phyloP scores from a whole-genome alignment of 92 coral and sea anemone genomes.

The Nematostella vectensis region DNA sequence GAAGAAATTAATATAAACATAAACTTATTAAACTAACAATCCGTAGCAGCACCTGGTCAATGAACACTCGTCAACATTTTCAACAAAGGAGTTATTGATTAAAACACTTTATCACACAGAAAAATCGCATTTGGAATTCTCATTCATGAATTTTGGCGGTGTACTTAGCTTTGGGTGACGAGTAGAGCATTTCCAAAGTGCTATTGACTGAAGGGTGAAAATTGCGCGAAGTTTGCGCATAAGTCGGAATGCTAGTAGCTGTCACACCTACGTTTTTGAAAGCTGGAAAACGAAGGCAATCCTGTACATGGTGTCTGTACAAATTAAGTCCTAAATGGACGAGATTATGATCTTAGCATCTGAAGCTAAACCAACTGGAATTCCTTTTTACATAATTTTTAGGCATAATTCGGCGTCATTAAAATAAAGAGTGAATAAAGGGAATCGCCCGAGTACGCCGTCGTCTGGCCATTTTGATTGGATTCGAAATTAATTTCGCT shows the following conservation, averaged over 20 bases:
- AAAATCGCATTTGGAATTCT: not conserved
- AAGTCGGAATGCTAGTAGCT: not conserved
- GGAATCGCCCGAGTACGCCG: constrained; percentile 2
- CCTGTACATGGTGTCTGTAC: constrained; percentile 1
- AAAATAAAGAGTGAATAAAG: too few relatives aligned
- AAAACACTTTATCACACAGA: constrained; percentile 3
- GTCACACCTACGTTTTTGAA: not conserved
- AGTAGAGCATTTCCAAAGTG: not conserved
- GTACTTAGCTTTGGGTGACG: not conserved
- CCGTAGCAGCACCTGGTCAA: constrained; percentile 11
- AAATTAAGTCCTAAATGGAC: not conserved
- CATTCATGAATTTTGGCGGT: not conserved
- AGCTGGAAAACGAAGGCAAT: not conserved
- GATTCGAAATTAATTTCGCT: constrained; percentile 33
- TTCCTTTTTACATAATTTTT: not conserved
- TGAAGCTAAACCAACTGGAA: not conserved
- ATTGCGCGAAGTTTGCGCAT: not conserved
- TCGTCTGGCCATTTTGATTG: constrained; percentile 21
- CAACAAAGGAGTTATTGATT: not conserved
- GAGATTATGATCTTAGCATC: not conserved
- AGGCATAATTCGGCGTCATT: not conserved
- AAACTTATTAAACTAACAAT: constrained; percentile 11
- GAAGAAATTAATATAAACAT: constrained; percentile 12
- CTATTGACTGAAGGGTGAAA: not conserved
- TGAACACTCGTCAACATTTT: constrained; percentile 1